Evolutionary conservation across 2,113 vertebrate genomes (phyloP), one percentile per base, ranked within the genome.

Genomic region (Dicentrarchus labrax): DNA sequence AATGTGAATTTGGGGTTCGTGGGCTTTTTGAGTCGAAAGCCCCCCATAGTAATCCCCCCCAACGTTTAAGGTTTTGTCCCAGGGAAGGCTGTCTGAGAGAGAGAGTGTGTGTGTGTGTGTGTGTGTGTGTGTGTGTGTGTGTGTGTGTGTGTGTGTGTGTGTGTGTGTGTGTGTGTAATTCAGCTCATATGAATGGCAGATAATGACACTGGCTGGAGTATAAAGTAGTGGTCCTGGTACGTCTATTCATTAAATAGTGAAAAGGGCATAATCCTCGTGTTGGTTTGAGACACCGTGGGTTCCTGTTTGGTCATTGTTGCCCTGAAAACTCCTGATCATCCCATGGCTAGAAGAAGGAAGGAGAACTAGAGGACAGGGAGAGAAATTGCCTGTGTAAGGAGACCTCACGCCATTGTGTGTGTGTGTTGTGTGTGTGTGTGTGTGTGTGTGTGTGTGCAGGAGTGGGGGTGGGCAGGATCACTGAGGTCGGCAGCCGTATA

Each of bases 331-430:
- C 56, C 4, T 59, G 76, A 67, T 66, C 67, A 47, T 51, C 80
- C 54, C 21, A 72, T 82, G 85, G 53, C 39, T 45, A 21, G 77
- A 72, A 81, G 59, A 22, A 50, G 82, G 61, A 86, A 88, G 76
- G 89, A 80, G 79, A 81, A 17, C 51, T 53, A 4, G 76, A 79
- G 83, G 83, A 81, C 66, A 54, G 22, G 48, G 69, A 11, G 41
- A 73, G 78, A 88, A 92, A 86, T 9, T 84, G 87, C 80, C 79
- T 93, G 91, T 85, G 94, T 93, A 91, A 93, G 87, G 85, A 90
- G 93, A 94, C 94, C 93, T 92, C 86, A 89, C 86, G 84, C 90
- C 86, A 93, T 95, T 95, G 95, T 95, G 87, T 87, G 82, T 69
- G 71, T 65, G 71, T 50, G 72, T 82, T 69, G 71, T 65, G 71